These are phyloP conservation scores for Misgurnus mizolepis DNA, from an alignment of 2,113 vertebrate species.

Conservation along the genomic window DNA sequence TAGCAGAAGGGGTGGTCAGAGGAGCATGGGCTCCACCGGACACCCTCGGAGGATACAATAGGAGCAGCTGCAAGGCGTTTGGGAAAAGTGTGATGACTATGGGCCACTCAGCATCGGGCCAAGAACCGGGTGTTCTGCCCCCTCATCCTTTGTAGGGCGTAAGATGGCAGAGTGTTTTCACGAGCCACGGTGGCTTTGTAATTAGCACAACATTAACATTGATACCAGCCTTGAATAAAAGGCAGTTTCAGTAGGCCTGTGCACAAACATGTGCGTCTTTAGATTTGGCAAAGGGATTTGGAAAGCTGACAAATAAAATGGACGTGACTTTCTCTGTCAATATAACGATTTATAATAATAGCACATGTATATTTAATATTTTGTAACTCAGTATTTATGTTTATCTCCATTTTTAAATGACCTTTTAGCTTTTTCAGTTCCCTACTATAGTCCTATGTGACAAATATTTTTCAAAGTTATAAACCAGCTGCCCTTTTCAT, in stretches of 20 bases:
- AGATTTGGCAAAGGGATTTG: background rate
- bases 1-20: constrained; percentile 67
- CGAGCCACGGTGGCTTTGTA: constrained; percentile 69
- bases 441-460: too few relatives aligned
- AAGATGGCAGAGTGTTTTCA: constrained; percentile 58
- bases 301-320: background rate
- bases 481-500: too few relatives aligned
- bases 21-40: constrained; percentile 46
- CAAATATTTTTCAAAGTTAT: too few relatives aligned
- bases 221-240: constrained; percentile 34
- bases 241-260: background rate
- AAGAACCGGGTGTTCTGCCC: constrained; percentile 62
- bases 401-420: too few relatives aligned
- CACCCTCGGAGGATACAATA: constrained; percentile 67
- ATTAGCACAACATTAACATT: constrained; percentile 68
- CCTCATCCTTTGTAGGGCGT: constrained; percentile 51
- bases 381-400: too few relatives aligned
- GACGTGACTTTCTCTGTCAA: too few relatives aligned
- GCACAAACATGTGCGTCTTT: background rate
- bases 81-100: constrained; percentile 78
- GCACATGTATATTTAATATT: too few relatives aligned
- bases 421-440: too few relatives aligned
- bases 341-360: too few relatives aligned
- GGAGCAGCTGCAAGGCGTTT: constrained; percentile 82
- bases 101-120: constrained; percentile 66